Conservation (phyloP, 2,113 vertebrate species). For the Haliaeetus leucogaster region DNA sequence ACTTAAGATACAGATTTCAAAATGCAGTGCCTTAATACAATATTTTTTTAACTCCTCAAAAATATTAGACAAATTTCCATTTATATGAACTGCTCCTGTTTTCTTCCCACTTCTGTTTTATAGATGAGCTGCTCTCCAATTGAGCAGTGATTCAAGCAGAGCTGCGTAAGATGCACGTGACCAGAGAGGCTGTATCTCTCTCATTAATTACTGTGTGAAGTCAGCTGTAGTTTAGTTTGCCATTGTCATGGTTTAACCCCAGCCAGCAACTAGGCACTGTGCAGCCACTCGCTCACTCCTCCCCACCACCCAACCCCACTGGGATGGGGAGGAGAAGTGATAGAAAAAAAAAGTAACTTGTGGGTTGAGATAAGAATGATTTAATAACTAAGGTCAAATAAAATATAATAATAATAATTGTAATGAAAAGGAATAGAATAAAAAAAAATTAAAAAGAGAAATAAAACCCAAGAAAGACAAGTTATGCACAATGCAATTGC, state of each 20-base stretch:
- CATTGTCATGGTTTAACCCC: not conserved
- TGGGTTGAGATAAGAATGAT: too few relatives aligned
- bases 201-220: not conserved
- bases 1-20: not conserved
- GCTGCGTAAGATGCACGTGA: not conserved
- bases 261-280: too few relatives aligned
- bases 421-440: too few relatives aligned
- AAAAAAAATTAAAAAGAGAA: too few relatives aligned
- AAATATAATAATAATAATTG: too few relatives aligned
- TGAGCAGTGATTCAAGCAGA: not conserved
- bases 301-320: too few relatives aligned
- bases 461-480: too few relatives aligned
- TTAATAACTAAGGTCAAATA: too few relatives aligned
- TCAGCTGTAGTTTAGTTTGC: not conserved
- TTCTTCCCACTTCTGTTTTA: not conserved
- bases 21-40: not conserved
- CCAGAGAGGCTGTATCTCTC: not conserved
- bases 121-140: not conserved
- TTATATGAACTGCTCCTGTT: not conserved
- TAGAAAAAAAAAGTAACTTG: too few relatives aligned
- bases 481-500: too few relatives aligned
- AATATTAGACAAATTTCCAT: not conserved
- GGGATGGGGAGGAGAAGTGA: too few relatives aligned
- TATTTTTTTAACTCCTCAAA: not conserved
- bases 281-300: too few relatives aligned